A percentile compares a stretch with the other conserved stretches of the same genome.
Evolutionary conservation across 2,113 vertebrate genomes (phyloP).

Genomic region (Sapajus apella): DNA sequence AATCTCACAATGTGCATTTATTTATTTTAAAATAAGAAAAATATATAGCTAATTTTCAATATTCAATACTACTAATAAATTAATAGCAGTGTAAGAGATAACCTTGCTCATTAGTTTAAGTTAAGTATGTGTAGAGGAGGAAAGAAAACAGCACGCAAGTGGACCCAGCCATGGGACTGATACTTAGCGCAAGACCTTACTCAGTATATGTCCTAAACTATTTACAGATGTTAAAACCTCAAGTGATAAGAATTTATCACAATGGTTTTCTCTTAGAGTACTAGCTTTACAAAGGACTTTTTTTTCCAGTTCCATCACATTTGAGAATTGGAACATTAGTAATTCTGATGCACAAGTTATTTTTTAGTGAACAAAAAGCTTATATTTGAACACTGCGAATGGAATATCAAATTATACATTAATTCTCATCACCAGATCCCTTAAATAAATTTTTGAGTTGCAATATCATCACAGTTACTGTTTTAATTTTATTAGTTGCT

Average conservation of each 20-base stretch:
- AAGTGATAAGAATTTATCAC: background rate
- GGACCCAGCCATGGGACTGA: background rate
- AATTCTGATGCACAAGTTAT: background rate
- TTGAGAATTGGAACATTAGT: background rate
- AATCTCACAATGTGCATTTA: background rate
- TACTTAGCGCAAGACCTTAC: background rate
- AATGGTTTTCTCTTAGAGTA: background rate
- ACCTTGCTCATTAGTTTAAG: background rate
- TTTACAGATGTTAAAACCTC: background rate
- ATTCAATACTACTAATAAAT: background rate
- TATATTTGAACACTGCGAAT: background rate
- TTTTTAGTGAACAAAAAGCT: background rate
- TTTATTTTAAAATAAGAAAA: slow-evolving; percentile 14
- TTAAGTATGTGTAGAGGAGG: background rate
- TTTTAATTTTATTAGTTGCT: slow-evolving; percentile 20
- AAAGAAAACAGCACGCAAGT: background rate
- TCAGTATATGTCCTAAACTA: background rate
- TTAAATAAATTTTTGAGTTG: slow-evolving; percentile 4
- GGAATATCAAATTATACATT: background rate
- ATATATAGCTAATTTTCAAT: background rate
- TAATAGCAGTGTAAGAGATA: background rate
- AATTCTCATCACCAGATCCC: background rate
- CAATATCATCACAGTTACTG: background rate
- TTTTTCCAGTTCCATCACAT: background rate
- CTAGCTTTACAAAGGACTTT: background rate